These are phyloP conservation scores for Xenopus borealis DNA, from an alignment of 2,113 vertebrate genomes.

Conservation along the genomic window DNA sequence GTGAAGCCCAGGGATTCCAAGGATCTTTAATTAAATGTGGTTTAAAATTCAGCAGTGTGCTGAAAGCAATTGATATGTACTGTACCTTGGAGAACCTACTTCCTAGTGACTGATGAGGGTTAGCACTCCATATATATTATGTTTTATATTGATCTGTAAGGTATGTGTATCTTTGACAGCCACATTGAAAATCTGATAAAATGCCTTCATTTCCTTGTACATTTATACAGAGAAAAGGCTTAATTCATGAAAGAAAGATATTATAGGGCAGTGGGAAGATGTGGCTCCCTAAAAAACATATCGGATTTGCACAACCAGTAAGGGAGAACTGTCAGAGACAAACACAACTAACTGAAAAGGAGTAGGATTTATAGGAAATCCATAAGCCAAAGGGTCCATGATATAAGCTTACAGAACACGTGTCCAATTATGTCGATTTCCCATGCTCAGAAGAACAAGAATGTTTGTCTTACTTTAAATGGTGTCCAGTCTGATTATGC, in stretches of 20 bases:
- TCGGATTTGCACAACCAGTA: background rate
- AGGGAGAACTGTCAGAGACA: background rate
- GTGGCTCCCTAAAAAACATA: background rate
- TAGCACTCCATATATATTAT: constrained; percentile 27
- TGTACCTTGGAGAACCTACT: background rate
- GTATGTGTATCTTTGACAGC: constrained; percentile 17
- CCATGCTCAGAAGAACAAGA: no score
- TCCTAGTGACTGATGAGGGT: constrained; percentile 1
- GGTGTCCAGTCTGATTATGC: no score
- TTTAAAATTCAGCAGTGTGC: constrained; percentile 24
- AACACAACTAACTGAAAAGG: no score
- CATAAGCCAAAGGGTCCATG: no score
- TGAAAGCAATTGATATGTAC: constrained; percentile 16
- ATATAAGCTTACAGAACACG: no score
- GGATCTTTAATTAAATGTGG: constrained; percentile 22
- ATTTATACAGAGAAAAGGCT: constrained; percentile 1
- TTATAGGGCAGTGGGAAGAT: background rate
- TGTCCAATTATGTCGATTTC: no score
- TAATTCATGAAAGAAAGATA: background rate
- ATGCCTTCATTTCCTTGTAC: constrained; percentile 19
- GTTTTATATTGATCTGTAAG: constrained; percentile 26
- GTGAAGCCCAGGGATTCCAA: background rate
- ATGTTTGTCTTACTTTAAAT: no score
- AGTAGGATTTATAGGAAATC: no score
- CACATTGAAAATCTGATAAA: constrained; percentile 22